phyloP scores from a whole-genome alignment of 1,140 invertebrate genomes.

The Drosophila parabipectinata region DNA sequence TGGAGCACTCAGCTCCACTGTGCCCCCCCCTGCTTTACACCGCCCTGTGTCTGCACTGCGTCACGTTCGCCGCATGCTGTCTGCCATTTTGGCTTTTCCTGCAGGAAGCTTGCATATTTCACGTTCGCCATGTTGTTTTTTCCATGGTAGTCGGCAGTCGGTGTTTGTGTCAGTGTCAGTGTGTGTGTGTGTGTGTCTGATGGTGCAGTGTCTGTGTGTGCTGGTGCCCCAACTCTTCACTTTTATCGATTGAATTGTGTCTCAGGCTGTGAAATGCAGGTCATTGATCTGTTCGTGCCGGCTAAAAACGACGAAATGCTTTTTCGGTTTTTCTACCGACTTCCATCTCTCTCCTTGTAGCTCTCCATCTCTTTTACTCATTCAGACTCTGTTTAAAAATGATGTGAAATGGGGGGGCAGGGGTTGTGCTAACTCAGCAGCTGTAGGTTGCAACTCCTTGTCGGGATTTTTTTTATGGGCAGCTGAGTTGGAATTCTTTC shows the following conservation, averaged over 20 bases:
- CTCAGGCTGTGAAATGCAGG: slow-evolving; percentile 80
- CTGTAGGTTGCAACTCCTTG: slow-evolving; percentile 28
- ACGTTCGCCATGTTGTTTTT: slow-evolving; percentile 68
- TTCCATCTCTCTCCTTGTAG: neutral
- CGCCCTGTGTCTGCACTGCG: slow-evolving; percentile 53
- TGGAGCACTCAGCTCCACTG: slow-evolving; percentile 2
- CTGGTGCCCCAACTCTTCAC: slow-evolving; percentile 78
- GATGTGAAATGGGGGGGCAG: no score
- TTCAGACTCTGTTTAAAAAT: neutral
- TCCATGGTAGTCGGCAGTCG: slow-evolving; percentile 15
- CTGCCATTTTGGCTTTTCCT: slow-evolving; percentile 81
- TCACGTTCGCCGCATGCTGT: slow-evolving; percentile 63
- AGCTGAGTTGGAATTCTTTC: slow-evolving; percentile 1
- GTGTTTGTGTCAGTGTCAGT: slow-evolving; percentile 36
- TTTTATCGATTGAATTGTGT: slow-evolving; percentile 83
- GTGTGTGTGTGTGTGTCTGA: slow-evolving; percentile 40
- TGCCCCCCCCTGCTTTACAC: slow-evolving; percentile 1
- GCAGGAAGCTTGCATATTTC: slow-evolving; percentile 80
- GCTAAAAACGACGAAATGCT: slow-evolving; percentile 60
- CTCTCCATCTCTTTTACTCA: neutral
- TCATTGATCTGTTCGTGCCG: slow-evolving; percentile 78
- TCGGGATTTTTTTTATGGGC: slow-evolving; percentile 3
- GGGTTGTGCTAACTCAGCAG: slow-evolving; percentile 11
- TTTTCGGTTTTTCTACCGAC: slow-evolving; percentile 34
- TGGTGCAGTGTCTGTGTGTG: slow-evolving; percentile 56